Evolutionary conservation across 2,113 vertebrate species (phyloP).

Genomic region (Mirounga angustirostris): DNA sequence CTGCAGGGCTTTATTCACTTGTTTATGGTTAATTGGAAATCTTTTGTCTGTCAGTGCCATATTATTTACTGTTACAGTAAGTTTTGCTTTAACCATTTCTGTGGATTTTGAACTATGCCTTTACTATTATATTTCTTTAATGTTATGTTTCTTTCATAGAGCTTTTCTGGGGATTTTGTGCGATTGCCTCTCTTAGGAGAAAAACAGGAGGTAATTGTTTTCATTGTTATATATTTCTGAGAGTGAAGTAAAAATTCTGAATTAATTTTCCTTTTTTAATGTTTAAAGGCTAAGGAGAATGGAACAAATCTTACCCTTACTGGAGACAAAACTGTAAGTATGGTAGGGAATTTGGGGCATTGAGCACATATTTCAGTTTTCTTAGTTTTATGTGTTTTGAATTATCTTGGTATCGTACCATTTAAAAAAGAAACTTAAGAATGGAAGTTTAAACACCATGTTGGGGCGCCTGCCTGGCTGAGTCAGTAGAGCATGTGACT

Average conservation of each 20-base stretch:
- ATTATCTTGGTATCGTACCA: neutral
- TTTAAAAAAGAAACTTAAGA: slow-evolving; percentile 54
- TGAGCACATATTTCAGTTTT: slow-evolving; percentile 45
- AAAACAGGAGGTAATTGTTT: slow-evolving; percentile 87
- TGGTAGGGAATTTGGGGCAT: slow-evolving; percentile 28
- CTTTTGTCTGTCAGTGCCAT: neutral
- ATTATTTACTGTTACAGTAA: neutral
- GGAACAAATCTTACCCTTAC: slow-evolving; percentile 83
- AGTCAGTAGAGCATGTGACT: neutral
- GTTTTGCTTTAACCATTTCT: slow-evolving; percentile 56
- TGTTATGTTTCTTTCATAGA: slow-evolving; percentile 84
- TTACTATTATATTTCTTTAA: slow-evolving; percentile 51
- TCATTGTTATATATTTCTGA: slow-evolving; percentile 53
- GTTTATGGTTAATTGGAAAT: slow-evolving; percentile 25
- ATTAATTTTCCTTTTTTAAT: slow-evolving; percentile 66
- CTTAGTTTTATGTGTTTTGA: slow-evolving; percentile 39
- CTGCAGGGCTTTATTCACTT: slow-evolving; percentile 1
- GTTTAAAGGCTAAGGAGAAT: slow-evolving; percentile 85
- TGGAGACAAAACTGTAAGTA: slow-evolving; percentile 87
- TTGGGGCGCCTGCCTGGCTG: neutral
- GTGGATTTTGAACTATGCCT: slow-evolving; percentile 26
- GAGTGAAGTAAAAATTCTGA: slow-evolving; percentile 8
- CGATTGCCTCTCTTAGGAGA: slow-evolving; percentile 89
- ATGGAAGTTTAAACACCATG: neutral
- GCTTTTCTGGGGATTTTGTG: slow-evolving; percentile 90